Evolutionary conservation across 2,888 invertebrate species (phyloP), one percentile per base, ranked within the genome.

Genomic region (Ethmia dodecea): DNA sequence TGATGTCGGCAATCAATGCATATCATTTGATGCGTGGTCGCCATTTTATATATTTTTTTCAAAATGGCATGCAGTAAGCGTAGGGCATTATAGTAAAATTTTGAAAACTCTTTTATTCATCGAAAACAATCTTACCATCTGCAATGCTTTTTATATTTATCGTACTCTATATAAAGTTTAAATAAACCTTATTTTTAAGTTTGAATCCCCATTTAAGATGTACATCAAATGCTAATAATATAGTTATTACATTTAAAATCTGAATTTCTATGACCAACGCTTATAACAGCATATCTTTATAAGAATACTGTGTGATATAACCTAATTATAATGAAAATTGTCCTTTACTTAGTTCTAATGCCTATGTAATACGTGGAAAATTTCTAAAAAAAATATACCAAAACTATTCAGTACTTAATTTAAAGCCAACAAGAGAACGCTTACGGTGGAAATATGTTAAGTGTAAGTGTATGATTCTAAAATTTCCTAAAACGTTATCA

Each of bases 261-360:
- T 58, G 65, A 67, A 69, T 71, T 72, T 26, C 70, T 60, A 61
- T 67, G 84, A 86, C 84, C 84, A 84, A 84, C 76, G 81, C 84
- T 86, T 83, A 63, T n/a, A 68, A 72, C 75, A 73, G 83, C 84
- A 84, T 84, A 84, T 84, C 81, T 79, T 68, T 76, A 45, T 77
- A 84, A 84, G 84, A 74, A 75, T 72, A 78, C 65, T 74, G 83
- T 86, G 84, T 84, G 84, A 84, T 86, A 83, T 78, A 78, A 72
- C 77, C 77, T 83, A 78, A 78, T 71, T 78, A 35, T 49, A 61
- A 71, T 64, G 54, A 67, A 60, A 60, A 65, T n/a, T 72, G 73
- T 78, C 76, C 76, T 77, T 71, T 56, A 65, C 63, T 57, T 75
- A 76, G 73, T 69, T 66, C 73, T 77, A 64, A 74, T 56, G 55